phyloP scores from a whole-genome alignment of 1,140 invertebrate species.

The Harlomillsia oculata region DNA sequence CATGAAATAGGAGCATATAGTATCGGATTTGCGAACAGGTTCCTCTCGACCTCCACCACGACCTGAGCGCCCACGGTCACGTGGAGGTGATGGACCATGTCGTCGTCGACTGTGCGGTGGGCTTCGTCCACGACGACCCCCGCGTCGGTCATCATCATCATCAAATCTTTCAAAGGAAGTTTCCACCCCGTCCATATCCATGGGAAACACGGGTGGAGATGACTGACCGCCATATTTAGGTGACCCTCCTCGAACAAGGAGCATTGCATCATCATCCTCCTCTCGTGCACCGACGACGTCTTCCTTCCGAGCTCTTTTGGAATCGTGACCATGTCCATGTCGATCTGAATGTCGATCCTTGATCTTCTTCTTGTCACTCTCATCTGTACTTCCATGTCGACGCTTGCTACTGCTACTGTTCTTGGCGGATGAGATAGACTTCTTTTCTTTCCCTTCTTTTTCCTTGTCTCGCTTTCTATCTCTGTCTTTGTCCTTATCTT shows the following conservation, averaged over 20 bases:
- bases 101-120: conserved; percentile 42
- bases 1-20: conserved; percentile 70
- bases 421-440: conserved; percentile 2
- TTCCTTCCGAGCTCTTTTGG: conserved; percentile 30
- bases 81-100: conserved; percentile 35
- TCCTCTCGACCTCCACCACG: conserved; percentile 39
- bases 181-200: neutral
- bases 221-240: conserved; percentile 33
- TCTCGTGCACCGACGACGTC: conserved; percentile 25
- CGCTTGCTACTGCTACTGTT: conserved; percentile 2
- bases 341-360: neutral
- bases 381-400: conserved; percentile 13
- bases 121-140: conserved; percentile 39
- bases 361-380: conserved; percentile 13
- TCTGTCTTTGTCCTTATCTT: conserved; percentile 20
- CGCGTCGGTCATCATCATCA: conserved; percentile 28
- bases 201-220: neutral
- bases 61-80: conserved; percentile 38
- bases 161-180: conserved; percentile 10
- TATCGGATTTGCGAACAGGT: conserved; percentile 48
- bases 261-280: conserved; percentile 65
- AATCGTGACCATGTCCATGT: neutral
- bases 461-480: conserved; percentile 10
- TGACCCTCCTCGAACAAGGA: conserved; percentile 63
- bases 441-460: conserved; percentile 6